Evolutionary conservation across 2,888 invertebrate genomes (phyloP).

Genomic region (Tetragnatha montana): DNA sequence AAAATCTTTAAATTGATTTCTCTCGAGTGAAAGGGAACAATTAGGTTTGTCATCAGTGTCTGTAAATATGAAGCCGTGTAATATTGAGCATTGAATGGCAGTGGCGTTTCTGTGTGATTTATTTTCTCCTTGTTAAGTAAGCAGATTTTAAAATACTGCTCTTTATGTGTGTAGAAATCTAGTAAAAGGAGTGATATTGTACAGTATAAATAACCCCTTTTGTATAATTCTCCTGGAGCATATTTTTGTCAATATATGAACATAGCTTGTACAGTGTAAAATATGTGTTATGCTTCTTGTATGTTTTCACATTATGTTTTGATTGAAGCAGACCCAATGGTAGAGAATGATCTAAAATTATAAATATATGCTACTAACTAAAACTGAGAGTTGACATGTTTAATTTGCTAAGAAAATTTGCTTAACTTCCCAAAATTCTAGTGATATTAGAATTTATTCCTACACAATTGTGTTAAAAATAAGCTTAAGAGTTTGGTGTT

Average conservation of each 20-base stretch:
- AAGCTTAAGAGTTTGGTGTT: not conserved
- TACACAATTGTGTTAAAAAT: not conserved
- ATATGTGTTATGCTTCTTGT: conserved; percentile 56
- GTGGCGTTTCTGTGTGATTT: conserved; percentile 61
- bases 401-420: not conserved
- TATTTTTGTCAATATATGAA: conserved; percentile 69
- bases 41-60: conserved; percentile 32
- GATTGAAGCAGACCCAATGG: conserved; percentile 20
- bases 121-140: conserved; percentile 50
- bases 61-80: conserved; percentile 60
- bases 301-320: conserved; percentile 56
- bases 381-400: not conserved
- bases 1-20: conserved; percentile 1
- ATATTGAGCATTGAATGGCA: conserved; percentile 49
- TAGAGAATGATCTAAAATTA: conserved; percentile 5
- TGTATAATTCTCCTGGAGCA: conserved; percentile 63
- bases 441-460: too few relatives aligned
- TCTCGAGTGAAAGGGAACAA: conserved; percentile 53
- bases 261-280: conserved; percentile 69
- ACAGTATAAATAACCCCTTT: conserved; percentile 67
- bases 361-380: conserved; percentile 34
- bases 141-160: conserved; percentile 65
- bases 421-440: too few relatives aligned
- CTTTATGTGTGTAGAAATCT: conserved; percentile 57
- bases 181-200: conserved; percentile 65